Conservation (phyloP, 2,113 vertebrate genomes). For the Phocoena sinus region DNA sequence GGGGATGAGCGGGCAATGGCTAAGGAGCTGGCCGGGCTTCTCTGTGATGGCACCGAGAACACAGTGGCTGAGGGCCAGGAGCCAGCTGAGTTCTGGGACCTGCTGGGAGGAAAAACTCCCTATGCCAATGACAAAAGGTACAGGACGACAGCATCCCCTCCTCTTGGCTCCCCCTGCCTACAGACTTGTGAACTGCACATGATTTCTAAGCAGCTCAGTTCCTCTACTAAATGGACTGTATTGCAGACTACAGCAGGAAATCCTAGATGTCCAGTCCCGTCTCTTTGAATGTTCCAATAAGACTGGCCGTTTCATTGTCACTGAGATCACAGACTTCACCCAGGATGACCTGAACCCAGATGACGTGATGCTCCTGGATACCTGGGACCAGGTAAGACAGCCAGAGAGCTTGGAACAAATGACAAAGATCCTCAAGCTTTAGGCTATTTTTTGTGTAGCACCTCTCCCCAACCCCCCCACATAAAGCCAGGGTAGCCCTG, state of each 20-base stretch:
- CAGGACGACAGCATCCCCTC: too few relatives aligned
- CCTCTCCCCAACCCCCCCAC: too few relatives aligned
- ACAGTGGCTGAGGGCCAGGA: constrained; percentile 89
- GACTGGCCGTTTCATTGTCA: constrained; percentile 86
- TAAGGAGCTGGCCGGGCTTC: constrained; percentile 82
- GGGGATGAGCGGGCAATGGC: constrained; percentile 92
- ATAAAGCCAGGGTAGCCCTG: not conserved
- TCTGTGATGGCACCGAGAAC: constrained; percentile 78
- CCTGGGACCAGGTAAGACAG: constrained; percentile 89
- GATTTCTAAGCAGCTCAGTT: not conserved
- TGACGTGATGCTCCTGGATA: constrained; percentile 93
- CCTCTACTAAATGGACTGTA: not conserved
- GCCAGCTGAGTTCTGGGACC: constrained; percentile 86
- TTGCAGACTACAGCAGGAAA: constrained; percentile 84
- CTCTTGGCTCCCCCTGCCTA: not conserved
- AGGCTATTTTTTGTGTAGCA: not conserved
- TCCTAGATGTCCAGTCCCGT: constrained; percentile 82
- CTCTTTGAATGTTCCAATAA: constrained; percentile 94
- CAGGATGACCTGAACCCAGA: constrained; percentile 89
- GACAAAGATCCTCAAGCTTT: not conserved
- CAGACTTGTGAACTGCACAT: not conserved
- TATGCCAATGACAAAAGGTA: constrained; percentile 90
- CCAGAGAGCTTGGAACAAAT: not conserved
- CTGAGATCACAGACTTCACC: constrained; percentile 87
- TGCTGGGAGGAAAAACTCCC: constrained; percentile 86